phyloP scores from a whole-genome alignment of 2,797 vertebrate genomes.

The Buceros bicornis region DNA sequence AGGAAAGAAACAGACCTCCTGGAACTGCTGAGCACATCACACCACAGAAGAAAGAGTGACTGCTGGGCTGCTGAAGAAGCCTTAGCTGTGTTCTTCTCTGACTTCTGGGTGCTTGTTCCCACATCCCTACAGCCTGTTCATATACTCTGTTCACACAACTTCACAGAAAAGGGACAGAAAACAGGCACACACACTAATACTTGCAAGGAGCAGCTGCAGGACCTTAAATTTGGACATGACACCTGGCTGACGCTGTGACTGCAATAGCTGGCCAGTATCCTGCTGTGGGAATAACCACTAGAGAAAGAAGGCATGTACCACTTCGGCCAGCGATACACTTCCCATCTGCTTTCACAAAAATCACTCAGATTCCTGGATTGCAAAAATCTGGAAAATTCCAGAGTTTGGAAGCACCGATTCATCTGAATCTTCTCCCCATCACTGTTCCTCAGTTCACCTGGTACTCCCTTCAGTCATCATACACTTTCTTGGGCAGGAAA shows the following conservation, averaged over 20 bases:
- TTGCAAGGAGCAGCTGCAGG: background rate
- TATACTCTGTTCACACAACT: background rate
- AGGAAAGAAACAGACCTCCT: background rate
- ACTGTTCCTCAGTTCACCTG: background rate
- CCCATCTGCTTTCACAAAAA: background rate
- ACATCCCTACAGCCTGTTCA: background rate
- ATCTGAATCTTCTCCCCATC: background rate
- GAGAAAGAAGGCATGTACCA: background rate
- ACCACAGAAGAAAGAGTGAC: background rate
- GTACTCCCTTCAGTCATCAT: background rate
- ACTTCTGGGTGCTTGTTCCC: no score
- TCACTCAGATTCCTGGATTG: background rate
- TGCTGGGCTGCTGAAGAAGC: background rate
- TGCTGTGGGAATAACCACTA: background rate
- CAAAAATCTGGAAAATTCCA: background rate
- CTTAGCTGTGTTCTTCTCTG: background rate
- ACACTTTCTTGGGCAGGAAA: background rate
- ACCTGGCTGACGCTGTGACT: background rate
- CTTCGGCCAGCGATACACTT: accelerated
- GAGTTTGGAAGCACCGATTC: background rate
- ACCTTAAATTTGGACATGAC: background rate
- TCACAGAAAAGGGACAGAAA: background rate
- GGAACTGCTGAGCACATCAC: background rate
- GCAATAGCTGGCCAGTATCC: background rate
- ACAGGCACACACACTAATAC: background rate